Base-by-base conservation (phyloP, 2,888 invertebrate genomes). In the Thyatira batis region DNA sequence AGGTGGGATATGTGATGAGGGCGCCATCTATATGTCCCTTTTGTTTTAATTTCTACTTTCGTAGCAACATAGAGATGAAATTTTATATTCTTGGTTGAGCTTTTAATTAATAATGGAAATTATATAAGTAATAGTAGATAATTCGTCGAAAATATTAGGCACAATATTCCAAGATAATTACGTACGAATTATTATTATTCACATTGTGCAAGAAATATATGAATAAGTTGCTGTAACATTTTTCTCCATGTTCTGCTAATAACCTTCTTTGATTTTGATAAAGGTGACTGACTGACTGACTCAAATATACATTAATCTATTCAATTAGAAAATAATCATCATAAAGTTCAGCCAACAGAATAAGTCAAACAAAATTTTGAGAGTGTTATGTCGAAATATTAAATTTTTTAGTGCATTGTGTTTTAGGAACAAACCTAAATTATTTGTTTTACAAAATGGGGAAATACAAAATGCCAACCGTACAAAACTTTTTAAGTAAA, bases 391-490 rank as follows among this genome's bases (percentile, higher is more conserved):
- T 55, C 39, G 46, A 51, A 23, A 52, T 45, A 20, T 49, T 49
- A 11, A 55, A 54, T 49, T 58, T 50, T 49, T 43, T 48, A 50
- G 9, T 27, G 17, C 20, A 23, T 49, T 50, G 52, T 50, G n/a
- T 53, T 60, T 54, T 45, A 21, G 8, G 11, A n/a, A 53, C 53
- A 17, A 23, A 23, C 20, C 43, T 45, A 66, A 71, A 71, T 65
- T 75, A 45, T 61, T 58, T 50, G 52, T 63, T 52, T 50, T 48
- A 52, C 53, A 76, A 67, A 58, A 89, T 86, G 87, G 75, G 77
- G 45, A 85, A 82, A 55, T 84, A 60, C 64, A 80, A 78, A 68
- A 81, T 88, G 79, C 85, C 85, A 30, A 76, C 79, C 20, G 76
- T 82, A 9, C 61, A 78, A 61, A 58, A 84, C 65, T 81, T 87